Evolutionary conservation across 2,888 invertebrate species (phyloP).

Genomic region (Amphiduros pacificus): DNA sequence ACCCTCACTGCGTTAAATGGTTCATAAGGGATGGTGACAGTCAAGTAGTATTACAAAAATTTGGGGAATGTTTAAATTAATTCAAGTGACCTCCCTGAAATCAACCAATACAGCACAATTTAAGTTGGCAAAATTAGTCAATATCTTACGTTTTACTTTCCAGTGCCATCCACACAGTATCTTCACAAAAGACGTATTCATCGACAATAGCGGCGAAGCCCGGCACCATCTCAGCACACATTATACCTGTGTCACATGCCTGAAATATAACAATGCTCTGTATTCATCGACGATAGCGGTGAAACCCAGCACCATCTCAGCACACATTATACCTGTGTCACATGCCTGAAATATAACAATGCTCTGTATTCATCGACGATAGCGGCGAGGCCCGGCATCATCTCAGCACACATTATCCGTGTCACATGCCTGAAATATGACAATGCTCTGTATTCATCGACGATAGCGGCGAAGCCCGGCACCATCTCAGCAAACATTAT

Average conservation of each 20-base stretch:
- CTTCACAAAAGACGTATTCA: constrained; percentile 41
- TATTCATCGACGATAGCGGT: too few relatives aligned
- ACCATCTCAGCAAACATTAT: constrained; percentile 47
- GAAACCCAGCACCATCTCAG: constrained; percentile 46
- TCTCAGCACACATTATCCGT: constrained; percentile 42
- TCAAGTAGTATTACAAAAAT: too few relatives aligned
- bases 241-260: constrained; percentile 36
- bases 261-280: too few relatives aligned
- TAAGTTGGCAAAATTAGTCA: too few relatives aligned
- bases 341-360: too few relatives aligned
- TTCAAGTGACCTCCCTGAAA: too few relatives aligned
- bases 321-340: constrained; percentile 37
- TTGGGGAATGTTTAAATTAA: too few relatives aligned
- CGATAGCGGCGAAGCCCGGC: constrained; percentile 34
- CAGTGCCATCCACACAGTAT: constrained; percentile 87
- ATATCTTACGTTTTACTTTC: constrained; percentile 28
- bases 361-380: constrained; percentile 18
- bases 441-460: constrained; percentile 21
- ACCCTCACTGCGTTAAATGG: too few relatives aligned
- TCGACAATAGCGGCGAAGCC: constrained; percentile 31
- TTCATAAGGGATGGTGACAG: too few relatives aligned
- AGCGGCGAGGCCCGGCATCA: constrained; percentile 40
- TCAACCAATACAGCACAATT: too few relatives aligned
- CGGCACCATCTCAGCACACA: constrained; percentile 47
- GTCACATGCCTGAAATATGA: too few relatives aligned